A percentile compares a stretch with the other conserved stretches of the same genome.
Evolutionary conservation across 2,113 vertebrate species (phyloP).

Genomic region (Acrocephalus kingi): DNA sequence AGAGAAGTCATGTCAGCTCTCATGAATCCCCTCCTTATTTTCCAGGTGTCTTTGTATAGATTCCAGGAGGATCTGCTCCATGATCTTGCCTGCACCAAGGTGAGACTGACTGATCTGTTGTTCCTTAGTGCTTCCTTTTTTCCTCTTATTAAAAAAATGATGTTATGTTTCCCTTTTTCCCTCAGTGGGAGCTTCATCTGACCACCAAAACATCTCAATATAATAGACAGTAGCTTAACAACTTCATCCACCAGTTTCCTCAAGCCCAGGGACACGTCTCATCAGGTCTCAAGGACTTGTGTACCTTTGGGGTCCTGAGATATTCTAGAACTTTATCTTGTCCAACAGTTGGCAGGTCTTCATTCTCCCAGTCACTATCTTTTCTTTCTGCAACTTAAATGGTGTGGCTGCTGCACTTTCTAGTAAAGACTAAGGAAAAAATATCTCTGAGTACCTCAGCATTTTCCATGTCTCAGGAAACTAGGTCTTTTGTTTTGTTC

Average conservation of each 20-base stretch:
- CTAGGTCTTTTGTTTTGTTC: neutral
- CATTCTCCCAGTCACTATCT: neutral
- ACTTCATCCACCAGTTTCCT: neutral
- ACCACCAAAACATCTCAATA: neutral
- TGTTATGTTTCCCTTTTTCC: neutral
- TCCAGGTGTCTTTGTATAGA: neutral
- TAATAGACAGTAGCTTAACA: neutral
- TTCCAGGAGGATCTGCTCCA: neutral
- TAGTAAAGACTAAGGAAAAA: neutral
- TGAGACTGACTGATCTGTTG: neutral
- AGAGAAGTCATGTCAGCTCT: neutral
- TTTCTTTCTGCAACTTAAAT: neutral
- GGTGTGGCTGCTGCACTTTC: neutral
- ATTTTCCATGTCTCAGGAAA: neutral
- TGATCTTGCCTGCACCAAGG: neutral
- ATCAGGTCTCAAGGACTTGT: neutral
- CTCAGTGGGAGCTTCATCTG: neutral
- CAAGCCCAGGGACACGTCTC: accelerated
- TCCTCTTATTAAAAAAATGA: neutral
- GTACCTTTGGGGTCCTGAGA: neutral
- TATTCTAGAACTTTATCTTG: neutral
- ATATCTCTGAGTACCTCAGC: neutral
- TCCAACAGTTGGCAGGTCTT: neutral
- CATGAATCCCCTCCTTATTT: neutral
- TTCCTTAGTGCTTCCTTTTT: neutral